phyloP scores from a whole-genome alignment of 2,797 vertebrate species.

The Margarornis squamiger region DNA sequence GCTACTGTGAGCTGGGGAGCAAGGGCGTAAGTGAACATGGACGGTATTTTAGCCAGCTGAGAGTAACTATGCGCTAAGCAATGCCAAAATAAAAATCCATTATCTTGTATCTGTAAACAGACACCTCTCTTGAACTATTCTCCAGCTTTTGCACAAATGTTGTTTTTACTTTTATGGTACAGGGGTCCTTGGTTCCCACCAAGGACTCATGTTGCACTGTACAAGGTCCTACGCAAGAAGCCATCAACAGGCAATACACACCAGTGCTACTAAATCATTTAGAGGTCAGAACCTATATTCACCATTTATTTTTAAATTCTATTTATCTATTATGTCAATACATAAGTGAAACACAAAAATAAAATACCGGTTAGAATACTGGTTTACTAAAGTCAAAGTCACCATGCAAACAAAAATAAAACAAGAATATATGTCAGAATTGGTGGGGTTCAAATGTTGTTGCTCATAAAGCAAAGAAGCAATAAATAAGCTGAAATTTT shows the following conservation, averaged over 20 bases:
- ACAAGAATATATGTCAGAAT: not conserved
- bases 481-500: not conserved
- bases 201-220: fast-evolving
- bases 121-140: not conserved
- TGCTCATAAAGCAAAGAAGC: not conserved
- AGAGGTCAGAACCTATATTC: not conserved
- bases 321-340: not conserved
- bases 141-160: not conserved
- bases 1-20: fast-evolving
- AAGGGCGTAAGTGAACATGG: not conserved
- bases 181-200: not conserved
- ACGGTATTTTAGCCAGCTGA: not conserved
- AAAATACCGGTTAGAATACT: not conserved
- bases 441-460: not conserved
- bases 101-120: not conserved
- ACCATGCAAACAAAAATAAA: not conserved
- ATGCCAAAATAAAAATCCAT: not conserved
- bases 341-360: not conserved
- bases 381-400: not conserved
- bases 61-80: not conserved
- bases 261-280: not conserved
- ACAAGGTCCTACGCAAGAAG: not conserved
- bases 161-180: not conserved
- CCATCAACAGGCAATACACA: not conserved
- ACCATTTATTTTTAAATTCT: not conserved